Base-by-base conservation (phyloP, 1,140 invertebrate species). In the Gonioctena quinquepunctata region DNA sequence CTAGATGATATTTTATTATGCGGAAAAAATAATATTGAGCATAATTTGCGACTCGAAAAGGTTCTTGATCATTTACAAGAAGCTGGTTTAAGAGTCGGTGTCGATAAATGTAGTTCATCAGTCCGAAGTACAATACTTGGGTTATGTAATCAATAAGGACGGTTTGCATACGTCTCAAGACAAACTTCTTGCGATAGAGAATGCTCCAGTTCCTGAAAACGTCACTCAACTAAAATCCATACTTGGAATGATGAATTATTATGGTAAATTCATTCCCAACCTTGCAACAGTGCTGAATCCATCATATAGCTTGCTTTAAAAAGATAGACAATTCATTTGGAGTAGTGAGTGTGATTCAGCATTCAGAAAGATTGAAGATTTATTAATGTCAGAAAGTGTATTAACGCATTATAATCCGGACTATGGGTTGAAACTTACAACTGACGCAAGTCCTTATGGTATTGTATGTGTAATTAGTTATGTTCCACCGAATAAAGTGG, bases 131-230 rank as follows among this genome's bases (percentile, higher is more conserved):
- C 25, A 25, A 23, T 54, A 54, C 18, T 22, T 54, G 4, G 8
- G 83, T 21, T 75, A 80, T 67, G 57, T 72, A 2, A 77, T 84
- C 27, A 50, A 73, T 42, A 70, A 73, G 57, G 18, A 77, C 0
- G 81, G 81, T 5, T 73, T 85, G 8, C 61, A 68, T 50, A 80
- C 79, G 18, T 50, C 76, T 13, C 57, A 42, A n/a, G 74, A 76
- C n/a, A 80, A 61, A 61, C 5, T 61, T 28, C 13, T 61, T 11
- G 59, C 59, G 25, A 27, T 61, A 16, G 27, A 61, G 27, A 61
- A 61, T 61, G 59, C 23, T 61, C 59, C 59, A n/a, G n/a, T 25
- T 26, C 59, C 59, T 13, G n/a, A 18, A 27, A 27, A 16, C 8
- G 13, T 61, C 16, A 61, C 8, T 27, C 59, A 61, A 16, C 73